Percentiles rank a stretch among this genome's conserved stretches.
Evolutionary conservation across 2,113 vertebrate genomes (phyloP).

Genomic region (Antennarius striatus): DNA sequence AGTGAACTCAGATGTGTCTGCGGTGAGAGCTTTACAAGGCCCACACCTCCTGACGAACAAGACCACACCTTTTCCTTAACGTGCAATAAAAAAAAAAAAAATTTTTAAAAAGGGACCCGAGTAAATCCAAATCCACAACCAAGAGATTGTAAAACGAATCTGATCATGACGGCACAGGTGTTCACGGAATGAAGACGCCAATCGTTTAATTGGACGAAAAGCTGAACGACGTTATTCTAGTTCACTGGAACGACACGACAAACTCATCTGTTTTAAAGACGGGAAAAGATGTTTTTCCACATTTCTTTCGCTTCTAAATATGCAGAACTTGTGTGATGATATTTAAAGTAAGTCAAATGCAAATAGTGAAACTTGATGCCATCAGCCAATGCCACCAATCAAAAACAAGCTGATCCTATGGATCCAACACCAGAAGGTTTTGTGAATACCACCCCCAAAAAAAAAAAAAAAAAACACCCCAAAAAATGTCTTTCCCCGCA

Average conservation of each 20-base stretch:
- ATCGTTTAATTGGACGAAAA: neutral
- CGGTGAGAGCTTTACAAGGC: conserved; percentile 16
- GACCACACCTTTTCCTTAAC: neutral
- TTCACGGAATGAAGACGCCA: neutral
- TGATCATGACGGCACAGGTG: conserved; percentile 8
- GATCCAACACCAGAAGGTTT: too few species aligned
- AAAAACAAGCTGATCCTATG: too few species aligned
- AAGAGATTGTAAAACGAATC: conserved; percentile 40
- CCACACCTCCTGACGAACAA: conserved; percentile 4
- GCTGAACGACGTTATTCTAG: neutral
- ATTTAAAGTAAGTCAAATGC: neutral
- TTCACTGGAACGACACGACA: neutral
- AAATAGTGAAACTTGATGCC: neutral
- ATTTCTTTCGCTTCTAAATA: neutral
- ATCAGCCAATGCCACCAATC: too few species aligned
- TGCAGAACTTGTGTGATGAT: neutral
- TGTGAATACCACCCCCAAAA: too few species aligned
- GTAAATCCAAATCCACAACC: neutral
- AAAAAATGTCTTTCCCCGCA: too few species aligned
- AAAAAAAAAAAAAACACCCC: too few species aligned
- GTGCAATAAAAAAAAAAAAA: neutral
- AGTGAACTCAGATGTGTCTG: conserved; percentile 39
- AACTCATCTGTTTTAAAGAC: too few species aligned
- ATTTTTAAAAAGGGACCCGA: neutral
- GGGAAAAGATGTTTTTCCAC: too few species aligned